Base-by-base conservation (phyloP, 2,113 vertebrate genomes). In the Lagopus muta region DNA sequence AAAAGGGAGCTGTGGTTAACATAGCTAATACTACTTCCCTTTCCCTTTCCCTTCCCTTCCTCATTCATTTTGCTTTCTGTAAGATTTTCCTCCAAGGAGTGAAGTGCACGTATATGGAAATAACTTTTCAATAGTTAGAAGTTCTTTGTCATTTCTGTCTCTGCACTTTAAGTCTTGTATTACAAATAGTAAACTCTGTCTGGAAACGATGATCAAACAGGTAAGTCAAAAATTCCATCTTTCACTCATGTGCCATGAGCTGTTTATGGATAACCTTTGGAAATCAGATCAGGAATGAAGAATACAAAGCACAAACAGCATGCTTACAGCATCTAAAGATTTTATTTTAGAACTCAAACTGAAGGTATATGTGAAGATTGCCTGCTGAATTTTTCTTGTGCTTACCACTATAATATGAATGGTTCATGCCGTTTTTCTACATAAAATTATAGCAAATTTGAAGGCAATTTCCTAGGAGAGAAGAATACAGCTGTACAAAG, bases 201-300 rank as follows among this genome's bases (percentile, higher is more conserved):
- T 90, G 89, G 79, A 86, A 87, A 74, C 72, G 78, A 92, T 67
- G 38, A 69, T 28, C 43, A 58, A 83, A 67, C 50, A 75, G 94
- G 93, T 97, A 96, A 97, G 92, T 95, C 40, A 76, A 58, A 50
- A 84, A 47, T 91, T 93, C 38, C 80, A 62, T 82, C 70, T 86
- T 81, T 77, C 65, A 62, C 48, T 83, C 70, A 64, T 38, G 10
- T 64, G 14, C 34, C 42, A 42, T 71, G 61, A 76, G 78, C 16
- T 92, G 34, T 86, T 83, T 91, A 34, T 4, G 0, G 25, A 18
- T 87, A 58, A 80, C 55, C 75, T 62, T 20, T 74, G 34, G 50
- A 93, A 55, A 70, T 27, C 0, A 2, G 14, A 48, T 47, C 81
- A 88, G 67, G 84, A 90, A 45, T 72, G 4, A 79, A 74, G 72